A percentile compares a stretch with the other conserved stretches of the same genome.
phyloP scores from a whole-genome alignment of 1,140 invertebrate species.

The Heliconius eleuchia region DNA sequence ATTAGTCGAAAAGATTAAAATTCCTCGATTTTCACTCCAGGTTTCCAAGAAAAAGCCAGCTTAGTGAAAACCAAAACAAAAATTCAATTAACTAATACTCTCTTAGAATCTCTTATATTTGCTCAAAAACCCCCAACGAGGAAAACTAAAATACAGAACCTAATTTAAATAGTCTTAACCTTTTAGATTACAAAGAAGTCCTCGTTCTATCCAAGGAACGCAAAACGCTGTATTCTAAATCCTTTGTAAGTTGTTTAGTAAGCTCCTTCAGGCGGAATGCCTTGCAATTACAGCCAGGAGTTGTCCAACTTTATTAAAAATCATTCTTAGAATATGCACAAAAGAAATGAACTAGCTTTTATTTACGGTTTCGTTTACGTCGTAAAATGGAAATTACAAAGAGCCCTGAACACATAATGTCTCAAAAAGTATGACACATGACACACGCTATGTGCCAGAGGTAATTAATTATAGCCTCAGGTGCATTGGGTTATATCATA shows the following conservation, averaged over 20 bases:
- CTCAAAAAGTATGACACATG: no score
- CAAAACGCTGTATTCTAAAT: conserved; percentile 18
- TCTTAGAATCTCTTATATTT: not conserved
- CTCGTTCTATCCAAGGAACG: conserved; percentile 22
- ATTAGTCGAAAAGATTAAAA: not conserved
- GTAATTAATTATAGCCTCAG: no score
- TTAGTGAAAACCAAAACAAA: not conserved
- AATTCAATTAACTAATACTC: not conserved
- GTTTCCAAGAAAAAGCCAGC: not conserved
- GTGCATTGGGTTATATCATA: no score
- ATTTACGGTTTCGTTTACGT: no score
- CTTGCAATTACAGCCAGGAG: conserved; percentile 15
- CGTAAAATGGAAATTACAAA: no score
- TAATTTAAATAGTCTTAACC: conserved; percentile 11
- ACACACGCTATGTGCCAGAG: no score
- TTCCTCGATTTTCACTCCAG: no score
- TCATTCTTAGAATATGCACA: not conserved
- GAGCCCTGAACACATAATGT: no score
- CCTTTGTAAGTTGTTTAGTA: conserved; percentile 17
- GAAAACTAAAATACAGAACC: not conserved
- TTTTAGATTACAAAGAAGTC: conserved; percentile 13
- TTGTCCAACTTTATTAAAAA: conserved; percentile 8
- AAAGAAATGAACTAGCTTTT: not conserved
- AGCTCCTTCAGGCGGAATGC: conserved; percentile 24
- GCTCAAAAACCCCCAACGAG: not conserved